Conservation (phyloP, 2,888 invertebrate species). For the Notodonta ziczac region DNA sequence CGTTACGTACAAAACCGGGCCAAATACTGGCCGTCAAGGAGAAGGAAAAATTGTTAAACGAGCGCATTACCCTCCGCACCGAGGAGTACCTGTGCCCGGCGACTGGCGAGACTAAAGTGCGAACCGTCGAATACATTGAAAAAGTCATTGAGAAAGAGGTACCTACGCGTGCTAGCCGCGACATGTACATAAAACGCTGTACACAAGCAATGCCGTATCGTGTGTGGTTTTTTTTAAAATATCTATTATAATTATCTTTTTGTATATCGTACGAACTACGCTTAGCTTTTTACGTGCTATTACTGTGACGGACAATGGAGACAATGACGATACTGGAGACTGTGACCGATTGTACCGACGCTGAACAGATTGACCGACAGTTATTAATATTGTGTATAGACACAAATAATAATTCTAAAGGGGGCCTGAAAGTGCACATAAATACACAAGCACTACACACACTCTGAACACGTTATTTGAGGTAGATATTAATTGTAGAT, state of each 20-base stretch:
- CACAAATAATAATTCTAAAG: conserved; percentile 39
- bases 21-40: conserved; percentile 93
- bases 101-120: conserved; percentile 93
- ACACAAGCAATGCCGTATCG: conserved; percentile 76
- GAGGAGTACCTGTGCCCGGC: conserved; percentile 95
- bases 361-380: conserved; percentile 40
- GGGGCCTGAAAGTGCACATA: conserved; percentile 53
- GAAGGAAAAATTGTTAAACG: conserved; percentile 95
- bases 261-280: conserved; percentile 65
- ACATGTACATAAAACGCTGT: conserved; percentile 77
- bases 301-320: conserved; percentile 40
- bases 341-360: conserved; percentile 28
- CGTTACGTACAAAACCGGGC: conserved; percentile 94
- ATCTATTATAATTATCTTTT: conserved; percentile 43
- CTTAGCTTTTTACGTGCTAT: conserved; percentile 78
- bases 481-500: conserved; percentile 44
- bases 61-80: conserved; percentile 94
- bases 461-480: conserved; percentile 42
- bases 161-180: conserved; percentile 68
- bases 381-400: conserved; percentile 48
- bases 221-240: conserved; percentile 66
- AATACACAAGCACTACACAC: conserved; percentile 49
- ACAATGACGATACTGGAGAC: conserved; percentile 28
- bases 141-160: conserved; percentile 98
- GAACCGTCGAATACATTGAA: conserved; percentile 97